phyloP scores from a whole-genome alignment of 2,113 vertebrate genomes.

The Semnornis frantzii region DNA sequence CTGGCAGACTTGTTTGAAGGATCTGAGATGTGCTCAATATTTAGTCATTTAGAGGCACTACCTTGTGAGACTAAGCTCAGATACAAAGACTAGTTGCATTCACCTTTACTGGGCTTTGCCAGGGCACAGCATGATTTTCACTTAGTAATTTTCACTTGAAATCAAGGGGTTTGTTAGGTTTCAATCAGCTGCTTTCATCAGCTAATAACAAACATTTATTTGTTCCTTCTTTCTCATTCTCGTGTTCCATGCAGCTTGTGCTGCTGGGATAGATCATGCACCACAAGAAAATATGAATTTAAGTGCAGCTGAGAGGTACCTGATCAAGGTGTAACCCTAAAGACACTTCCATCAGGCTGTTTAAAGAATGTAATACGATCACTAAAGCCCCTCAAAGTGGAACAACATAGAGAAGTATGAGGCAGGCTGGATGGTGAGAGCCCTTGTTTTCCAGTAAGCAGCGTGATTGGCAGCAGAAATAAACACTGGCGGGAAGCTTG shows the following conservation, averaged over 20 bases:
- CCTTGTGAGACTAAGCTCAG: background rate
- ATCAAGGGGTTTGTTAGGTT: background rate
- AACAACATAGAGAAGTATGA: background rate
- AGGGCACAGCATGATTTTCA: background rate
- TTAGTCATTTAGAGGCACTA: background rate
- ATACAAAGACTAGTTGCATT: background rate
- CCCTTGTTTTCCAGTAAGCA: constrained; percentile 71
- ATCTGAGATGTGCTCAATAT: background rate
- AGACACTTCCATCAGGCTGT: background rate
- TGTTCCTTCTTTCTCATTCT: background rate
- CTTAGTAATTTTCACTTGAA: background rate
- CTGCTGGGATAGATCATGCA: background rate
- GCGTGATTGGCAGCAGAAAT: constrained; percentile 68
- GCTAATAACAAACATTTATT: background rate
- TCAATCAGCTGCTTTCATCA: background rate
- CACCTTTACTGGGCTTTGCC: background rate
- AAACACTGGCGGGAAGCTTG: constrained; percentile 66
- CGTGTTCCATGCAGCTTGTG: background rate
- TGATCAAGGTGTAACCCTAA: background rate
- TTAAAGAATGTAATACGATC: background rate
- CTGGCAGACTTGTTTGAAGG: background rate
- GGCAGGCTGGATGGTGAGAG: constrained; percentile 1
- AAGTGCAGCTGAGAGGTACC: background rate
- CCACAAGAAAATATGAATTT: background rate
- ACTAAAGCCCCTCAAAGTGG: background rate